phyloP scores from a whole-genome alignment of 2,797 vertebrate genomes.

The Leptodactylus fallax region DNA sequence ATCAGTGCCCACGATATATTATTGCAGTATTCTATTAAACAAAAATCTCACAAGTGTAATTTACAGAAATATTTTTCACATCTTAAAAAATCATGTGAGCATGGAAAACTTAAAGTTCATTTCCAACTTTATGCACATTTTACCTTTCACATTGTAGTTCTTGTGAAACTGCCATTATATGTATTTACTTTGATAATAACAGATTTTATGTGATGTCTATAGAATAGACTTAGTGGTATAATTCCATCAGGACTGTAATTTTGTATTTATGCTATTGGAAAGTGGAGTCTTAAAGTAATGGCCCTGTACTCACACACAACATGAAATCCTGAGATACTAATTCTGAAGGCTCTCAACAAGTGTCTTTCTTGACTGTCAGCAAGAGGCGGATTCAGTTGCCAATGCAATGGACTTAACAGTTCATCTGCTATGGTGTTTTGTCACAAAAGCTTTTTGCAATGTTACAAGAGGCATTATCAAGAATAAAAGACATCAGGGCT shows the following conservation, averaged over 20 bases:
- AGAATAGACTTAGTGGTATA: neutral
- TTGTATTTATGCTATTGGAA: neutral
- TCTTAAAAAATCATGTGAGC: neutral
- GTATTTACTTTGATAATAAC: neutral
- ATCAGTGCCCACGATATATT: neutral
- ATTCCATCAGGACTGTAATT: neutral
- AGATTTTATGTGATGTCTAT: neutral
- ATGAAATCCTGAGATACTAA: slow-evolving; percentile 10
- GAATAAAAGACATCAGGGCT: slow-evolving; percentile 35
- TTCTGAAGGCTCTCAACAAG: slow-evolving; percentile 14
- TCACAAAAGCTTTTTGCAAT: slow-evolving; percentile 31
- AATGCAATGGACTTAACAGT: slow-evolving; percentile 29
- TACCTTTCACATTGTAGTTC: neutral
- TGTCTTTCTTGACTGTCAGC: slow-evolving; percentile 36
- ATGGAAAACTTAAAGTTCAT: neutral
- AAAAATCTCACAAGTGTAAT: neutral
- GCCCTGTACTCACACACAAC: neutral
- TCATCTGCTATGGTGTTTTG: slow-evolving; percentile 36
- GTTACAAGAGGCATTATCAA: slow-evolving; percentile 43
- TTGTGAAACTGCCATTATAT: neutral
- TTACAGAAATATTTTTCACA: neutral
- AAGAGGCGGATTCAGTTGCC: slow-evolving; percentile 12
- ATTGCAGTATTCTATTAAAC: neutral
- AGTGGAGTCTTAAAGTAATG: slow-evolving; percentile 5
- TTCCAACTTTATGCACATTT: neutral